A percentile compares a stretch with the other conserved stretches of the same genome.
Evolutionary conservation across 1,140 invertebrate species (phyloP).

Genomic region (Drosophila navojoa): DNA sequence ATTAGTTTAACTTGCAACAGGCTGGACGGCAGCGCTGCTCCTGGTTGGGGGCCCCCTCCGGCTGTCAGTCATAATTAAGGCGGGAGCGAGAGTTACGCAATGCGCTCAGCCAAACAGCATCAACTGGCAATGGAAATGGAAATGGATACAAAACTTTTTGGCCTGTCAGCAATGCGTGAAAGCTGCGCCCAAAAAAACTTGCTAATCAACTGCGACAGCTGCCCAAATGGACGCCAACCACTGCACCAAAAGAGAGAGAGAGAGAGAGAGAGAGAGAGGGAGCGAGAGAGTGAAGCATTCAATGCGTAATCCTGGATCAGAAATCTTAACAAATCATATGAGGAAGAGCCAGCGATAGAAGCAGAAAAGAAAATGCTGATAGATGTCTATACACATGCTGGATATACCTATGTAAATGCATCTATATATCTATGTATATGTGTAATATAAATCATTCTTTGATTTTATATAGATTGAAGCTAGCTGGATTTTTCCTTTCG

Average conservation of each 20-base stretch:
- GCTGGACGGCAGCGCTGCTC: conserved; percentile 12
- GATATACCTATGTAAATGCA: too few relatives aligned
- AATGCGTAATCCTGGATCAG: too few relatives aligned
- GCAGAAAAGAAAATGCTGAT: too few relatives aligned
- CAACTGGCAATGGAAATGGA: conserved; percentile 52
- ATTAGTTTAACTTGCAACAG: conserved; percentile 50
- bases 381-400: too few relatives aligned
- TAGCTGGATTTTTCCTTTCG: not conserved
- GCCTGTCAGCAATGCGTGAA: conserved; percentile 22
- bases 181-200: conserved; percentile 45
- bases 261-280: too few relatives aligned
- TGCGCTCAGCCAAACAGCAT: conserved; percentile 57
- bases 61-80: conserved; percentile 73
- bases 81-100: conserved; percentile 17
- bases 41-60: conserved; percentile 27
- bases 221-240: conserved; percentile 18
- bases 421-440: too few relatives aligned
- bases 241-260: too few relatives aligned
- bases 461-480: too few relatives aligned
- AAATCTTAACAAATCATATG: too few relatives aligned
- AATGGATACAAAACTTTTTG: conserved; percentile 69
- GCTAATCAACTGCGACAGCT: conserved; percentile 60
- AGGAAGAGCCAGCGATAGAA: not conserved
- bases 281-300: too few relatives aligned
- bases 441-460: too few relatives aligned